Evolutionary conservation across 1,140 invertebrate genomes (phyloP).

Genomic region (Geopemphigus sp.): DNA sequence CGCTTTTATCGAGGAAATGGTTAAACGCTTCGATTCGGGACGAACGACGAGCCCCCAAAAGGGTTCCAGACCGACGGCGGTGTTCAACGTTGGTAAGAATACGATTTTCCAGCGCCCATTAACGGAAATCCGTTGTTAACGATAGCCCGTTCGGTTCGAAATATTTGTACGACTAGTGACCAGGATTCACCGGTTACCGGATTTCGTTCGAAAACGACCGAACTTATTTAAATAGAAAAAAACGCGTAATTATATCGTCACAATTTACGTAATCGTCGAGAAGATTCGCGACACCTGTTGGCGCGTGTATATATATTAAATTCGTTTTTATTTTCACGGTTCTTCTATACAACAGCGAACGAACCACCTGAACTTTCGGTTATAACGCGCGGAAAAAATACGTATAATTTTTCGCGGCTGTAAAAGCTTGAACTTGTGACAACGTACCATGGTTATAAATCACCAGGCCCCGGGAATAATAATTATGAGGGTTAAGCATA

Average conservation of each 20-base stretch:
- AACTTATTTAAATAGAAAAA: too few species aligned
- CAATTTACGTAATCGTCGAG: neutral
- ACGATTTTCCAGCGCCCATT: too few species aligned
- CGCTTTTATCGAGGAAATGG: too few species aligned
- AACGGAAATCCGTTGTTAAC: too few species aligned
- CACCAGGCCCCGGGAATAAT: conserved; percentile 32
- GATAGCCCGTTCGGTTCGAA: too few species aligned
- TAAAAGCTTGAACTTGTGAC: conserved; percentile 22
- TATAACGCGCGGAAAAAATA: neutral
- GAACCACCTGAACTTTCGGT: conserved; percentile 4
- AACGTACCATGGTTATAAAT: conserved; percentile 4
- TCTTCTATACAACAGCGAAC: neutral
- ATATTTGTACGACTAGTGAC: too few species aligned
- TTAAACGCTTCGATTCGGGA: too few species aligned
- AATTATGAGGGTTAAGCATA: conserved; percentile 47
- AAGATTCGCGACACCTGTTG: neutral
- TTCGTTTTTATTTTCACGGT: neutral
- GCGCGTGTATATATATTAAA: neutral
- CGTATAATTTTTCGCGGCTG: conserved; percentile 13
- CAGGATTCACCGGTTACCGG: neutral
- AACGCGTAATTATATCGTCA: too few species aligned
- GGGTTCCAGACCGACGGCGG: too few species aligned
- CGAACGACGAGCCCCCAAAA: too few species aligned
- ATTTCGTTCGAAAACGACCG: neutral
- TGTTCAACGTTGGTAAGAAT: too few species aligned